Percentiles rank a stretch among this genome's conserved stretches.
phyloP scores from a whole-genome alignment of 2,888 invertebrate genomes.

The Miltochrista miniata region DNA sequence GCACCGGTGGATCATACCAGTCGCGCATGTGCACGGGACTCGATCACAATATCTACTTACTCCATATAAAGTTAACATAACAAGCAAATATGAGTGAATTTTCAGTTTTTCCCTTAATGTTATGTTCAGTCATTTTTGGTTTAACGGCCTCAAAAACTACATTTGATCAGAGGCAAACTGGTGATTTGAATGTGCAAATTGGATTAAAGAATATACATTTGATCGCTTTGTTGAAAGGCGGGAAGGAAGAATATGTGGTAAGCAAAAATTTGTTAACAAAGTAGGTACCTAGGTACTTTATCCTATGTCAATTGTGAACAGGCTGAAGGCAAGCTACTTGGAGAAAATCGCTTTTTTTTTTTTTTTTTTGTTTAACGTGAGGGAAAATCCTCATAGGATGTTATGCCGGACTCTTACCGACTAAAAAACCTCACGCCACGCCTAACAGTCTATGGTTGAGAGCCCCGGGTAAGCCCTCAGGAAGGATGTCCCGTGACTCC shows the following conservation, averaged over 20 bases:
- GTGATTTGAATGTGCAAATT: conserved; percentile 90
- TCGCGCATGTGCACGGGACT: conserved; percentile 60
- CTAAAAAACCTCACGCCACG: too few relatives aligned
- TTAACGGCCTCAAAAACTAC: conserved; percentile 45
- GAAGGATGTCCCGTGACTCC: too few relatives aligned
- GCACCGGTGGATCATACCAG: conserved; percentile 55
- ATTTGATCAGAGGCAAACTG: conserved; percentile 90
- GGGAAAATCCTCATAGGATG: too few relatives aligned
- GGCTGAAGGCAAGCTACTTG: too few relatives aligned
- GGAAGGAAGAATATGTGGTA: conserved; percentile 85
- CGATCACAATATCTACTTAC: conserved; percentile 50
- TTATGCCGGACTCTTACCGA: too few relatives aligned
- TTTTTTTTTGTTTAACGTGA: too few relatives aligned
- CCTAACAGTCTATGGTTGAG: too few relatives aligned
- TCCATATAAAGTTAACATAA: conserved; percentile 7
- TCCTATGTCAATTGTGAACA: too few relatives aligned
- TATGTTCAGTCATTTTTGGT: conserved; percentile 39
- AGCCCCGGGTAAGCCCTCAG: too few relatives aligned
- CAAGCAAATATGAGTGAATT: conserved; percentile 42
- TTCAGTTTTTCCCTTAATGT: conserved; percentile 24
- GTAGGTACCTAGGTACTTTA: too few relatives aligned
- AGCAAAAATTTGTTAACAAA: conserved; percentile 26
- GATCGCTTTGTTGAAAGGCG: conserved; percentile 86
- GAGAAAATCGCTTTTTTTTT: too few relatives aligned
- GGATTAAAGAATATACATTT: conserved; percentile 91